A percentile compares a stretch with the other conserved stretches of the same genome.
Conservation (phyloP, 2,113 vertebrate species). For the Pungitius pungitius region DNA sequence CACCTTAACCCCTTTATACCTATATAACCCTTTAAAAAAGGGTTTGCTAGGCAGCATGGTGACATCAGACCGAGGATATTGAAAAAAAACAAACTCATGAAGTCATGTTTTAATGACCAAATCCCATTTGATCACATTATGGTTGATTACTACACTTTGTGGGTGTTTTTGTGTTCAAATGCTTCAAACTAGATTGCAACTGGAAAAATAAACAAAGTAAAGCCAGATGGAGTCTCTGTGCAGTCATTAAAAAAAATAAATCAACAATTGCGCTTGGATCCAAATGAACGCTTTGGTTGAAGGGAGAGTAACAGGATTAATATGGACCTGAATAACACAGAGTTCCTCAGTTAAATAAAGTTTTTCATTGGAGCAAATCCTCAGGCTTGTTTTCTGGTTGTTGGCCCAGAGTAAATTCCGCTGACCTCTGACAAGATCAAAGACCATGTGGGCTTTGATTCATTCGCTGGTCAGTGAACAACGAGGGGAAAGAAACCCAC, state of each 20-base stretch:
- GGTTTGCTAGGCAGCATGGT: too few species aligned
- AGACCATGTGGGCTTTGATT: slow-evolving; percentile 28
- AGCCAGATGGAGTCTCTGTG: neutral
- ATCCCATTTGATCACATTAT: neutral
- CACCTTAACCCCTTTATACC: too few species aligned
- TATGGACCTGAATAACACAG: neutral
- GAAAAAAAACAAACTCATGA: neutral
- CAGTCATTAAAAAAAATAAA: neutral
- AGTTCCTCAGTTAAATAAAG: slow-evolving; percentile 8
- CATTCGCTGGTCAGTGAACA: neutral
- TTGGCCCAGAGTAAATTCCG: slow-evolving; percentile 23
- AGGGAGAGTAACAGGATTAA: neutral
- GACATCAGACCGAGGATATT: too few species aligned
- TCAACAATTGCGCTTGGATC: neutral
- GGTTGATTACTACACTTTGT: neutral
- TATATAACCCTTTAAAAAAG: too few species aligned
- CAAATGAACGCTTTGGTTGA: neutral
- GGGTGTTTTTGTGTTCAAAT: neutral
- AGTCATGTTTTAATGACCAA: neutral
- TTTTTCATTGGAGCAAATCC: neutral
- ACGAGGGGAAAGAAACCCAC: neutral
- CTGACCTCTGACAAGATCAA: neutral
- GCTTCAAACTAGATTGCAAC: neutral
- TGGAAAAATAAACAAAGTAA: neutral
- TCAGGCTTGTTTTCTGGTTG: slow-evolving; percentile 26